Percentiles rank a stretch among this genome's conserved stretches.
These are phyloP conservation scores for Porphyrio hochstetteri DNA, from an alignment of 2,113 vertebrate species.

Conservation along the genomic window DNA sequence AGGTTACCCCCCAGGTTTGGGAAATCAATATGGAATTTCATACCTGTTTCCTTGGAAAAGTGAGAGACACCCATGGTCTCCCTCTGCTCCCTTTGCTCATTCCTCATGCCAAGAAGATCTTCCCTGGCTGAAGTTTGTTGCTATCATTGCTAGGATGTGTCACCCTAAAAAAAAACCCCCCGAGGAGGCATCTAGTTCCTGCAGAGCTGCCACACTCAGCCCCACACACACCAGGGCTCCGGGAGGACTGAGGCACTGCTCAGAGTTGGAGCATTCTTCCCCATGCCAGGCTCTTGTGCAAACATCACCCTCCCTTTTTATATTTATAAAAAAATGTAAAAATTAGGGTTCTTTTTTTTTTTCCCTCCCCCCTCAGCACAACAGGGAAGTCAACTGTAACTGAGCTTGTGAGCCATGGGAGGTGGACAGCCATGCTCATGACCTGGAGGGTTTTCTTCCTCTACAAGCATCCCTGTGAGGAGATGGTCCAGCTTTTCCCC, in stretches of 20 bases:
- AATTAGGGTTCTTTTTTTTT: not conserved
- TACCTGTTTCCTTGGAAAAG: not conserved
- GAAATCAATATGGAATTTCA: not conserved
- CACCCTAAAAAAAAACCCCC: not conserved
- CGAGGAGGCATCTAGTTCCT: not conserved
- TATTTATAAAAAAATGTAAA: not conserved
- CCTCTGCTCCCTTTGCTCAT: not conserved
- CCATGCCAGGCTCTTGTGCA: not conserved
- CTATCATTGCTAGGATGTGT: not conserved
- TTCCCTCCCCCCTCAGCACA: not conserved
- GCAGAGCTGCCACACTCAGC: not conserved
- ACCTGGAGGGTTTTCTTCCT: not conserved
- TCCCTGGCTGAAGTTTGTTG: not conserved
- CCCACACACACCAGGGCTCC: rapidly evolving
- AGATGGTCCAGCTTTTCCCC: not conserved
- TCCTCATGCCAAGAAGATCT: not conserved
- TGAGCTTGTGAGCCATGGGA: not conserved
- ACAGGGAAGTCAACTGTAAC: not conserved
- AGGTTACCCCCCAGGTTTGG: too few relatives aligned
- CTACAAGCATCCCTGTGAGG: not conserved
- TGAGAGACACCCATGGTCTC: not conserved
- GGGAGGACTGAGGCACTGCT: not conserved
- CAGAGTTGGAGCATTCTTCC: not conserved
- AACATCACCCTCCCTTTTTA: not conserved
- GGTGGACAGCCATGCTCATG: not conserved